Base-by-base conservation (phyloP, 2,797 vertebrate genomes). In the Nannoperca obscura region DNA sequence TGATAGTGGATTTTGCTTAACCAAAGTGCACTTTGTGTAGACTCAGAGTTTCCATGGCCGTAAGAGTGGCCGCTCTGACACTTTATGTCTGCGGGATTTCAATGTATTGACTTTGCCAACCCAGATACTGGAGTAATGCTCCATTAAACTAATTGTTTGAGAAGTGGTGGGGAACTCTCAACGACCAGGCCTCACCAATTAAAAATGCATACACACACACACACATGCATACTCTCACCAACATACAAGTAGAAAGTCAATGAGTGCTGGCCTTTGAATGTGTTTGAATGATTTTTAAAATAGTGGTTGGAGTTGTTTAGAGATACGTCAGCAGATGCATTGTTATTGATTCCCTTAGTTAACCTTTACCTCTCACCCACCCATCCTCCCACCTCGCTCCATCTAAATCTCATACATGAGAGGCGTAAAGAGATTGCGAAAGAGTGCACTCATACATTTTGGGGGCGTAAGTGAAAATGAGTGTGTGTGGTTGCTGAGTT, bases 131-230 rank as follows among this genome's bases (percentile, higher is more conserved):
- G 59, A 81, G 90, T 80, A 79, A 91, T 84, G 93, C 85, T 92
- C 91, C 93, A 94, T 93, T 94, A 92, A 92, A 92, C 91, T 90
- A 91, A 94, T 90, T 92, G 89, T 92, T 89, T 81, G 87, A 87
- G 73, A 91, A 92, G 89, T 89, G 88, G 70, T 64, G 75, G 62
- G 75, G 74, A 80, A 76, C 79, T 84, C 88, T 88, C 76, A 74
- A 24, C 89, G 89, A 86, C 83, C 77, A 71, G 57, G 52, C 72
- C 10, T 4, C 76, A 47, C 63, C 91, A 89, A 86, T 93, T 90
- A 88, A 82, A 86, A 85, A 83, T 74, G 74, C 76, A 83, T 74
- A 75, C n/a, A 71, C 61, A 53, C 24, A 32, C 24, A 74, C 19
- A 65, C 7, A 60, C 57, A 68, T 7, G 2, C 40, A 61, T 22